These are phyloP conservation scores for Anarsia innoxiella DNA, from an alignment of 2,888 invertebrate genomes.

Conservation along the genomic window DNA sequence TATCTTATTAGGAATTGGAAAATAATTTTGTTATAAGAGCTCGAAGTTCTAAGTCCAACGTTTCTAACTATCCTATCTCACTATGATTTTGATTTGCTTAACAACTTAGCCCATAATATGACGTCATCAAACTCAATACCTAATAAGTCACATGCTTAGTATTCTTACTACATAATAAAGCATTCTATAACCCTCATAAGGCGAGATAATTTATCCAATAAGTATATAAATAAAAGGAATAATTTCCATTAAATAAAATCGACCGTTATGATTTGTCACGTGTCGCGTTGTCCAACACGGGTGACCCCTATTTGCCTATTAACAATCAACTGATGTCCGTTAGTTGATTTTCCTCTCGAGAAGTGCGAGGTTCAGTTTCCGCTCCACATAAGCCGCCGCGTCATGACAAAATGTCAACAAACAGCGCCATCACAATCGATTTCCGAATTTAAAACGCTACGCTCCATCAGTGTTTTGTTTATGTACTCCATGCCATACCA, in stretches of 20 bases:
- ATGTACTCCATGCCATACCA: too few relatives aligned
- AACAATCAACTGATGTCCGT: slow-evolving; percentile 34
- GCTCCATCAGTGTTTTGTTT: slow-evolving; percentile 21
- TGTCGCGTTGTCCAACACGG: slow-evolving; percentile 36
- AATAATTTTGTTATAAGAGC: too few relatives aligned
- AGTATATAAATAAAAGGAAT: slow-evolving; percentile 3
- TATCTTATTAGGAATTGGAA: too few relatives aligned
- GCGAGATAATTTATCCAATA: too few relatives aligned
- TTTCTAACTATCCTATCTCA: too few relatives aligned
- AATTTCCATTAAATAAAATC: background rate
- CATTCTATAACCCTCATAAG: too few relatives aligned
- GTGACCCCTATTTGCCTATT: slow-evolving; percentile 38
- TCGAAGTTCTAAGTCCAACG: too few relatives aligned
- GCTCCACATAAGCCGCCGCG: slow-evolving; percentile 28
- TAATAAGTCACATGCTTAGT: too few relatives aligned
- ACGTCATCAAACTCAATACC: too few relatives aligned
- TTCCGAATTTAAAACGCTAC: slow-evolving; percentile 51
- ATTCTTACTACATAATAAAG: too few relatives aligned
- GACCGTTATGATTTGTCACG: slow-evolving; percentile 41
- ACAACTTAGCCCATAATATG: too few relatives aligned
- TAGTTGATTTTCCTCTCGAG: slow-evolving; percentile 39
- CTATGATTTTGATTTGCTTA: too few relatives aligned
- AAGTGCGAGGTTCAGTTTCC: slow-evolving; percentile 48
- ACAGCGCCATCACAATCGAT: slow-evolving; percentile 51
- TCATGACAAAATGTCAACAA: slow-evolving; percentile 54